phyloP scores from a whole-genome alignment of 2,888 invertebrate species.

The Mesoligia furuncula region DNA sequence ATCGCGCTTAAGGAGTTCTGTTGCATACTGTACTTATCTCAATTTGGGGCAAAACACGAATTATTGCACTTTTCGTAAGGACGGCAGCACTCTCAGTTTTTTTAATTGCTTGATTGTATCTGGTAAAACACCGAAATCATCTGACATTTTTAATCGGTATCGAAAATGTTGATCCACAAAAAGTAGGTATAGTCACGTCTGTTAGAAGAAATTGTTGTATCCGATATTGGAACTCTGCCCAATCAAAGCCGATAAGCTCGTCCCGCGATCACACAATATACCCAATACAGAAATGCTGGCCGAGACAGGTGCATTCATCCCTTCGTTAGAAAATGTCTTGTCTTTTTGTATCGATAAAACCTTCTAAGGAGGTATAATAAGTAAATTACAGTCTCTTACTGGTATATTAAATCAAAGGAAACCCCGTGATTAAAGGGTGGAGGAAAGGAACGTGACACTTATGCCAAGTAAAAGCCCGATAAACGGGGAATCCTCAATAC shows the following conservation, averaged over 20 bases:
- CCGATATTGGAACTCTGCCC: conserved; percentile 49
- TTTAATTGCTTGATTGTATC: conserved; percentile 16
- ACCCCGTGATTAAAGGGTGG: conserved; percentile 40
- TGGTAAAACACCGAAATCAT: not conserved
- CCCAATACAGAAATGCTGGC: conserved; percentile 16
- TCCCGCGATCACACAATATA: conserved; percentile 20
- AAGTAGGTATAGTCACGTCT: not conserved
- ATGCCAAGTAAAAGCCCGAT: conserved; percentile 45
- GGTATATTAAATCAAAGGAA: conserved; percentile 54
- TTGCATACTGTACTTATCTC: no score
- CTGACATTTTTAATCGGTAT: conserved; percentile 13
- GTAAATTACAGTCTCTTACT: conserved; percentile 25
- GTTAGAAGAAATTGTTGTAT: conserved; percentile 1
- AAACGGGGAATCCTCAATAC: conserved; percentile 36
- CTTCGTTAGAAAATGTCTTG: conserved; percentile 18
- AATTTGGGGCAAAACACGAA: no score
- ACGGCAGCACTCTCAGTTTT: no score
- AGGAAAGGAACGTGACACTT: conserved; percentile 51
- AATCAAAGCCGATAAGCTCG: conserved; percentile 37
- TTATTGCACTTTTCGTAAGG: no score
- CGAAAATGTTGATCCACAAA: not conserved
- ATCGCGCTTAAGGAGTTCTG: no score
- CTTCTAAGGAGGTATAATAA: conserved; percentile 3
- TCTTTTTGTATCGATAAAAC: conserved; percentile 14
- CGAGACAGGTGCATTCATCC: conserved; percentile 9